phyloP scores from a whole-genome alignment of 2,113 vertebrate species.

The Butastur rufipennis region DNA sequence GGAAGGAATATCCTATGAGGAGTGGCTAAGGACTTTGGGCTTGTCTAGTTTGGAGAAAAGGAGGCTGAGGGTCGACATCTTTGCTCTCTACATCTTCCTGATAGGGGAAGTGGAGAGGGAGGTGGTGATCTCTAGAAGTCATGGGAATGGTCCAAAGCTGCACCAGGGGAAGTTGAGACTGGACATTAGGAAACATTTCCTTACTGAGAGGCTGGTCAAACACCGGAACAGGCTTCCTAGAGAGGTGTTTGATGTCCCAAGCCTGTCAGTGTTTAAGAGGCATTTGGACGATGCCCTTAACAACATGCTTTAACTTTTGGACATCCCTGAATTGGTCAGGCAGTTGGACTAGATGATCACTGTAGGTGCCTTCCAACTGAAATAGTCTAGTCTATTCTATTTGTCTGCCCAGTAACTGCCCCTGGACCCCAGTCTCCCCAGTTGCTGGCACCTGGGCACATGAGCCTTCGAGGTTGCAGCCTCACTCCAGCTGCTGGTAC shows the following conservation, averaged over 20 bases:
- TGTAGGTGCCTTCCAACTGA: background rate
- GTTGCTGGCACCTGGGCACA: background rate
- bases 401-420: background rate
- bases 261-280: background rate
- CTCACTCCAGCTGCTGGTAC: background rate
- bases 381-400: background rate
- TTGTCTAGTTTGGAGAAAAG: no score
- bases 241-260: background rate
- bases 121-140: background rate
- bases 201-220: background rate
- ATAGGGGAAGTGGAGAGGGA: background rate
- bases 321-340: no score
- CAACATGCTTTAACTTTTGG: background rate
- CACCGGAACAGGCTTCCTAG: background rate
- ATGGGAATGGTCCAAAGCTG: background rate
- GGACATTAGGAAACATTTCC: background rate
- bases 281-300: background rate
- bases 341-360: background rate
- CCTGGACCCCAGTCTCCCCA: background rate
- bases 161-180: background rate
- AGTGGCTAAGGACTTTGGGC: no score
- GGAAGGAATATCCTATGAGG: no score
- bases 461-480: background rate
- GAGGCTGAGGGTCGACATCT: no score
- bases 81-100: background rate